phyloP scores from a whole-genome alignment of 2,888 invertebrate species.

The Cenopis cana region DNA sequence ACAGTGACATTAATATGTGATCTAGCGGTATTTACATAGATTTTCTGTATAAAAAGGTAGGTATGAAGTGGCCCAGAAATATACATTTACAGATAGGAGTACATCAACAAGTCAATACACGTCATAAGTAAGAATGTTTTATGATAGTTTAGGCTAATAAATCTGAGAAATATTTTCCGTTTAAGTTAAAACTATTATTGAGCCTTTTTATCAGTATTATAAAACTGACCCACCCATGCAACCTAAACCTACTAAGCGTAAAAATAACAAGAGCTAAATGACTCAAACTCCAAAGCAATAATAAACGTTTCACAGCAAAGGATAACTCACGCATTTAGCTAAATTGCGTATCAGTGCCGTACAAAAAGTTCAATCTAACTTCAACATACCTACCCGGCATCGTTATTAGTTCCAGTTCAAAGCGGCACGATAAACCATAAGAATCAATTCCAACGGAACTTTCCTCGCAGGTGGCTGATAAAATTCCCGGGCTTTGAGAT shows the following conservation, averaged over 20 bases:
- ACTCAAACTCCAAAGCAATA: slow-evolving; percentile 21
- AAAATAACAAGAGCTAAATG: not conserved
- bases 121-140: no score
- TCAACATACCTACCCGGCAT: slow-evolving; percentile 31
- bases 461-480: slow-evolving; percentile 88
- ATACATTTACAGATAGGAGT: no score
- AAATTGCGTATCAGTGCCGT: slow-evolving; percentile 33
- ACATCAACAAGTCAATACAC: no score
- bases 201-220: no score
- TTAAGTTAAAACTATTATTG: no score
- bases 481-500: slow-evolving; percentile 91
- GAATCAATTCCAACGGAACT: slow-evolving; percentile 48
- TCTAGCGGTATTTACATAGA: no score
- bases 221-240: no score
- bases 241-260: not conserved
- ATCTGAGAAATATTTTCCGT: no score
- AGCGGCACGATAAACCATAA: slow-evolving; percentile 33
- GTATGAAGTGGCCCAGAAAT: no score
- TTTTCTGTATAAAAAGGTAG: no score
- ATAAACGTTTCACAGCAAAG: slow-evolving; percentile 10
- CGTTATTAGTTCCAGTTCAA: slow-evolving; percentile 43
- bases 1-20: no score
- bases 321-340: not conserved
- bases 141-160: no score
- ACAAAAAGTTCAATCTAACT: slow-evolving; percentile 41